A percentile compares a stretch with the other conserved stretches of the same genome.
These are phyloP conservation scores for Acipenser oxyrinchus DNA, from an alignment of 2,797 vertebrate species.

Conservation along the genomic window DNA sequence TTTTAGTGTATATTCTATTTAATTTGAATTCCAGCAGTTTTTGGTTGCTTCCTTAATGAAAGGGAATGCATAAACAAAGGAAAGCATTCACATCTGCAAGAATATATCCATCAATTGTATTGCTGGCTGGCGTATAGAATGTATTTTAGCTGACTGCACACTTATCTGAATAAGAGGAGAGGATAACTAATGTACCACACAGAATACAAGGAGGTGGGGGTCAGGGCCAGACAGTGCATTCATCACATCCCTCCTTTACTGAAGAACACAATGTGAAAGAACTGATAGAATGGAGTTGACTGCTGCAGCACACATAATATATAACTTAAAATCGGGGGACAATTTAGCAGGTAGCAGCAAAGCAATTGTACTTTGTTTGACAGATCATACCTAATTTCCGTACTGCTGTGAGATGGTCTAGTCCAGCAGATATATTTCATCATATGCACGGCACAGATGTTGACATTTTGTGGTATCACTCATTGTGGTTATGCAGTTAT, in stretches of 20 bases:
- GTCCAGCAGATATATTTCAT: no score
- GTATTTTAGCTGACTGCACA: conserved; percentile 8
- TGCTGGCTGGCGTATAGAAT: conserved; percentile 1
- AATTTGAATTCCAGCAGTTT: no score
- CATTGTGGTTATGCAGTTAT: no score
- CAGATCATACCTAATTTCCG: no score
- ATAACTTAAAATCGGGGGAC: not conserved
- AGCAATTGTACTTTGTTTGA: not conserved
- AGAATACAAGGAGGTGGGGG: not conserved
- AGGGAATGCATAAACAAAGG: no score
- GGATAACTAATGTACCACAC: conserved; percentile 1
- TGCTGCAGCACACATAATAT: conserved; percentile 1
- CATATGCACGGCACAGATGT: no score
- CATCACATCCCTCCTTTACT: conserved; percentile 2
- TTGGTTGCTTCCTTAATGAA: no score
- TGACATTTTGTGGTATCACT: no score
- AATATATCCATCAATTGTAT: not conserved
- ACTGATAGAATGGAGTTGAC: not conserved
- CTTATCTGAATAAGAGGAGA: not conserved
- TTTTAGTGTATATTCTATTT: no score
- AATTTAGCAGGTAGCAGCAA: not conserved
- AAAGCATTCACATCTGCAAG: no score
- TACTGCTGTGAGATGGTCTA: no score
- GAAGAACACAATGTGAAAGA: not conserved
- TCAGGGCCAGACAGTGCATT: conserved; percentile 2